These are phyloP conservation scores for Rhaphigaster nebulosa DNA, from an alignment of 2,888 invertebrate species.

Conservation along the genomic window DNA sequence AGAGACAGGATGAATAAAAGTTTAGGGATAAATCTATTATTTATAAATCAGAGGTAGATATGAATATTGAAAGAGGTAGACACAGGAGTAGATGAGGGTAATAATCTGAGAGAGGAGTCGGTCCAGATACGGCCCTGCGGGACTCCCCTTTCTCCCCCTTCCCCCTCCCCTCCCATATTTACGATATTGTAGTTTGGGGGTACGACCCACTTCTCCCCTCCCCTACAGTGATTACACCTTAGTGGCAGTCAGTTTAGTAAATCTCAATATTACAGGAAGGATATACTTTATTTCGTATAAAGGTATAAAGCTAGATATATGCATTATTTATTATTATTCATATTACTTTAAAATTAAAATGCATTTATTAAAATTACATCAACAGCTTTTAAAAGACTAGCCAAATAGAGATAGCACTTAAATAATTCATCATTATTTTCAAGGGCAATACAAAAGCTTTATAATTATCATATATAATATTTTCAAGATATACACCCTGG, in stretches of 20 bases:
- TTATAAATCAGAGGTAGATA: neutral
- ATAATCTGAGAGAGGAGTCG: conserved; percentile 2
- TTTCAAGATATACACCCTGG: too few relatives aligned
- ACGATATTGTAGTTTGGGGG: neutral
- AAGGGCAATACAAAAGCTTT: too few relatives aligned
- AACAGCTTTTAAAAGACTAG: too few relatives aligned
- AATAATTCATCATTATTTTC: too few relatives aligned
- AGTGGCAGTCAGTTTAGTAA: neutral
- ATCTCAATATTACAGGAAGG: neutral
- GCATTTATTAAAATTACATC: too few relatives aligned
- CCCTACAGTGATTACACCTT: neutral
- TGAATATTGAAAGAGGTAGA: conserved; percentile 29
- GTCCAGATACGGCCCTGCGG: neutral
- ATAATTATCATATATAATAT: too few relatives aligned
- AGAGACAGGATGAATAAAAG: neutral
- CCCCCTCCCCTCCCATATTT: neutral
- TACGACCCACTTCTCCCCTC: neutral
- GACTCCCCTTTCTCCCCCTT: neutral
- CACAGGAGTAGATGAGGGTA: neutral
- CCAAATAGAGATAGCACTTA: too few relatives aligned
- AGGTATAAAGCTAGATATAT: too few relatives aligned
- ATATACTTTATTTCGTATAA: too few relatives aligned
- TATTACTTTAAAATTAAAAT: too few relatives aligned
- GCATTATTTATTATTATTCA: too few relatives aligned
- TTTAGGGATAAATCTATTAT: neutral